Base-by-base conservation (phyloP, 1,140 invertebrate genomes). In the Anadara kagoshimensis region DNA sequence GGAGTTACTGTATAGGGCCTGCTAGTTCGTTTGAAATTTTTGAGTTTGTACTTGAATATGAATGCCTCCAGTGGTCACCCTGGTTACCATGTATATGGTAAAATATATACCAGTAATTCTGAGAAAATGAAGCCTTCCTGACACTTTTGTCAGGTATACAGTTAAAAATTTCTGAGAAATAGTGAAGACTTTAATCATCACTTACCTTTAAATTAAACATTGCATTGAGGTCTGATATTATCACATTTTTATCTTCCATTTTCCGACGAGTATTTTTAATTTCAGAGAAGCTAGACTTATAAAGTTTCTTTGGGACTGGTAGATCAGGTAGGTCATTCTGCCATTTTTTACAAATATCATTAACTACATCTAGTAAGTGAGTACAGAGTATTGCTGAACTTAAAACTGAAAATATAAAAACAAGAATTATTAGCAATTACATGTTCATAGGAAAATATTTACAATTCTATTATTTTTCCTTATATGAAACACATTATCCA, bases 221-320 rank as follows among this genome's bases (percentile, higher is more conserved):
- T 7, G 80, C 78, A 78, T 91, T 90, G 22, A 92, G 70, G 80
- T 91, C 88, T 22, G 89, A 88, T 47, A 97, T 91, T 66, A 95
- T 91, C 14, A 95, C 92, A 83, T 95, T 94, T 64, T 93, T 89
- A 85, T 97, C 96, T 90, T 97, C 96, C 95, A 97, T 96, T 82
- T 92, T 93, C 74, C 95, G 91, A 65, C 95, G 90, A 41, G 89
- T 91, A 89, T 97, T 97, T 89, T 93, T 95, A 45, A 93, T 93
- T n/a, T 94, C 93, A 84, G 90, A 91, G 24, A 91, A 78, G 24
- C 89, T 90, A 2, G 87, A 76, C 87, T 73, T 90, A 89, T 82
- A 66, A 16, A 59, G 10, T 20, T 49, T 47, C 44, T 67, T 49
- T 41, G 75, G 71, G 36, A 64, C 20, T 41, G 63, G 54, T 11